Conservation (phyloP, 1,140 invertebrate species). For the Drosophila arawakana region DNA sequence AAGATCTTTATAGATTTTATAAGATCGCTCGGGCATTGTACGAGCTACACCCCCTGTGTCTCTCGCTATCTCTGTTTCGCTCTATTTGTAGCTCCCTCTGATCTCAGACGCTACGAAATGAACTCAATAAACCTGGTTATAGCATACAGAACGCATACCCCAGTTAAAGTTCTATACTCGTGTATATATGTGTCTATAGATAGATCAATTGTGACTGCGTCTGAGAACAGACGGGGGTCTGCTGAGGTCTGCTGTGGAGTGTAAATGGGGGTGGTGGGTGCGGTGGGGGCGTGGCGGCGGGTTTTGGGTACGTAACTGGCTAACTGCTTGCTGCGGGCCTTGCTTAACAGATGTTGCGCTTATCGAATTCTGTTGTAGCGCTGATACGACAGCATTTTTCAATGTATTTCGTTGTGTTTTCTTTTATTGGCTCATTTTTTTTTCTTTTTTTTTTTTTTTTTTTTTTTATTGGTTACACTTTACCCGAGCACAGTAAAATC, state of each 20-base stretch:
- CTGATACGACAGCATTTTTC: slow-evolving; percentile 48
- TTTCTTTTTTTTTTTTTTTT: too few relatives aligned
- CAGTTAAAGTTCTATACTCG: not conserved
- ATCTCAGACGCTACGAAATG: not conserved
- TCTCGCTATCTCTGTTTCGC: not conserved
- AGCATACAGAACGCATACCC: slow-evolving; percentile 7
- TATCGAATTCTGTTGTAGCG: slow-evolving; percentile 34
- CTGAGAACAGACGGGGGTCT: not conserved
- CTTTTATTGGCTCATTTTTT: slow-evolving; percentile 10
- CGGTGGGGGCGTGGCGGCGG: not conserved
- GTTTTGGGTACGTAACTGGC: not conserved
- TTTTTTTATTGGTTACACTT: slow-evolving; percentile 34
- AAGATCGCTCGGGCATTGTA: too few relatives aligned
- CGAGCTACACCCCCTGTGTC: too few relatives aligned
- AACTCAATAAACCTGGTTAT: slow-evolving; percentile 16
- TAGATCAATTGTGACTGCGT: slow-evolving; percentile 23
- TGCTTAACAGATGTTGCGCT: slow-evolving; percentile 45
- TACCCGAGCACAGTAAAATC: slow-evolving; percentile 24
- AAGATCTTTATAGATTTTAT: too few relatives aligned
- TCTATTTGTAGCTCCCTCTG: not conserved
- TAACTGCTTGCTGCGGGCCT: slow-evolving; percentile 15
- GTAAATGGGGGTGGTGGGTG: not conserved
- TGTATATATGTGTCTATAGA: slow-evolving; percentile 15
- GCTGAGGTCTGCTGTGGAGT: not conserved
- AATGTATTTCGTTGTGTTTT: slow-evolving; percentile 31